phyloP scores from a whole-genome alignment of 2,888 invertebrate species.

The Alloplasta piceator region DNA sequence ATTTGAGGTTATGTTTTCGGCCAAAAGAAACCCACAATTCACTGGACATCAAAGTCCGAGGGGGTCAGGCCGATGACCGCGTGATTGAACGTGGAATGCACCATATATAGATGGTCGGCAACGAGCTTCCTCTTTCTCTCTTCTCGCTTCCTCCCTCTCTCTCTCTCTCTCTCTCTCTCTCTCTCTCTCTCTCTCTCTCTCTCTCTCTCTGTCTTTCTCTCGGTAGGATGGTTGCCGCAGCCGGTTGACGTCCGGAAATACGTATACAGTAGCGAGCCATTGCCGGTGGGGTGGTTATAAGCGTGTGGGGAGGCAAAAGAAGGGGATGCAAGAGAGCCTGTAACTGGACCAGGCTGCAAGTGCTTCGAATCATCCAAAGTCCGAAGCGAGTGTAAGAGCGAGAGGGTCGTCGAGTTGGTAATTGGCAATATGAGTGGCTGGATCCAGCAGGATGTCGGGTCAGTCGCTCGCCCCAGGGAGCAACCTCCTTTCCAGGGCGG shows the following conservation, averaged over 20 bases:
- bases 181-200: background rate
- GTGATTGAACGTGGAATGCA: too few relatives aligned
- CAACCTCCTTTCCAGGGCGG: conserved; percentile 78
- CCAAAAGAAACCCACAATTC: too few relatives aligned
- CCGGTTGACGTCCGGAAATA: conserved; percentile 62
- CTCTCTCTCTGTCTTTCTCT: conserved; percentile 15
- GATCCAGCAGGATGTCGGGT: conserved; percentile 81
- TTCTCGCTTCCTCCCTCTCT: background rate
- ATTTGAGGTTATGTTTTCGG: too few relatives aligned
- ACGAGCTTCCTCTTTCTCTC: too few relatives aligned
- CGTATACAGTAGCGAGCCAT: conserved; percentile 26
- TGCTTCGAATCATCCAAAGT: conserved; percentile 78
- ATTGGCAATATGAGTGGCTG: conserved; percentile 83
- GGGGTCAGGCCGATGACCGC: too few relatives aligned
- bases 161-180: conserved; percentile 9
- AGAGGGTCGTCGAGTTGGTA: conserved; percentile 82
- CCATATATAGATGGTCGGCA: too few relatives aligned
- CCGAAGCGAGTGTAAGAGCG: conserved; percentile 75
- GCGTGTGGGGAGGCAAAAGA: background rate
- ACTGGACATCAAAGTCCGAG: too few relatives aligned
- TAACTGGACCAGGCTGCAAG: conserved; percentile 76
- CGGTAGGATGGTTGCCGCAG: conserved; percentile 43
- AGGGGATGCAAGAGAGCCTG: conserved; percentile 54
- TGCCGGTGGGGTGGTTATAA: conserved; percentile 3
- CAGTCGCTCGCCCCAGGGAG: conserved; percentile 82